Base-by-base conservation (phyloP, 2,113 vertebrate genomes). In the Columba livia region DNA sequence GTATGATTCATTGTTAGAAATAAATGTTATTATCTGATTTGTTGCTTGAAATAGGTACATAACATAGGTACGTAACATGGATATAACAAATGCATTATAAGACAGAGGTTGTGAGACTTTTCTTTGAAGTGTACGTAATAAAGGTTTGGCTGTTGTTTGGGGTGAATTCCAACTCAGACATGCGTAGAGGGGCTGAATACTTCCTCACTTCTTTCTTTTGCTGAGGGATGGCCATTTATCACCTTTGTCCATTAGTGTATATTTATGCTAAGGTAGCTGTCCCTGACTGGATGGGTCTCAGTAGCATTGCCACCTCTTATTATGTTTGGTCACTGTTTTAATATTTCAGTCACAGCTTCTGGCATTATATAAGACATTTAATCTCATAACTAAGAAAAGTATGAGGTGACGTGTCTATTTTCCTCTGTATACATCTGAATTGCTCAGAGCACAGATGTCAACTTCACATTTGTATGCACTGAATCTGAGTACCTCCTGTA, bases 171-270 rank as follows among this genome's bases (percentile, higher is more conserved):
- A 32, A 62, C 29, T 28, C 23, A 79, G 40, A 12, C 26, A 15
- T 15, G 38, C 0, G 0, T 5, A 51, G 31, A n/a, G 25, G 65
- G 51, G 44, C 42, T 40, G 50, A 57, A 62, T 6, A 5, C 11
- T 85, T 66, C 28, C 26, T 75, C 40, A 8, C 40, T 51, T 5
- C 15, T 12, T 34, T 11, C 38, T 34, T 60, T 34, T 25, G 19
- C 36, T 29, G 28, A 51, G 25, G 25, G 26, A 15, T 23, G 31
- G 23, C 26, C n/a, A 2, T n/a, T 82, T 65, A 34, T 70, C 18
- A 1, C 14, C 48, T 47, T n/a, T 2, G 0, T 15, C 8, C 11
- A 2, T 36, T 9, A 23, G 6, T 5, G 14, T 14, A 25, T 7
- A 14, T 47, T 50, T 48, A 26, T 4, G 4, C 5, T 34, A 51